Evolutionary conservation across 2,888 invertebrate species (phyloP), one percentile per base, ranked within the genome.

Genomic region (Ormyrus pomaceus): DNA sequence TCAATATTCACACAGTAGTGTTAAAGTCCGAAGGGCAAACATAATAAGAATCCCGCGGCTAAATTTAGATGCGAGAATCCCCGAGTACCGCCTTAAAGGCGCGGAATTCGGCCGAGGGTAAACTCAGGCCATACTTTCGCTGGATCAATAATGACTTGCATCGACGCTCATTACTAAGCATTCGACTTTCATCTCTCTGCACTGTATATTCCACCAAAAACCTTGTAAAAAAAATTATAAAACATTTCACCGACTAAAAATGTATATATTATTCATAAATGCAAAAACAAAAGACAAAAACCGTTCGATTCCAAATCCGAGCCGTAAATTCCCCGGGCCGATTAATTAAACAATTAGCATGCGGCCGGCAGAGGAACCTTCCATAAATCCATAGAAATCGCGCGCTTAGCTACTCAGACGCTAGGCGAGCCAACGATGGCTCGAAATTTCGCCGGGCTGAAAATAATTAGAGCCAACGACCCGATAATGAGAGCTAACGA

Each of bases 401-500:
- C 34, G 34, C 34, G 34, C 34, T 34, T 4, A 4, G 34, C 34
- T 34, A 4, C 34, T 34, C 34, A 2, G 34, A 34, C 19, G 19
- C 1, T 19, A 19, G 19, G 19, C 19, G 19, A 19, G 19, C 19
- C 19, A 19, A 19, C 19, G 19, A 19, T 19, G 19, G 19, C 2
- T 19, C 19, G 19, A 19, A 34, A 34, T 34, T 34, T 34, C 34
- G 34, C 3, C 34, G 4, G 34, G 34, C 19, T 45, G 61, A 64
- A 73, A 78, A 78, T 72, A 78, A 78, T 78, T 73, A 78, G 78
- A 79, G 79, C 74, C 79, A 74, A 79, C 79, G 79, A 79, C 69
- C 79, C 64, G 74, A 79, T 79, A 79, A 79, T 79, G 79, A 74
- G 66, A 79, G 46, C 79, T 79, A 79, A 79, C 73, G 73, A 73